Base-by-base conservation (phyloP, 2,888 invertebrate genomes). In the Cerastis leucographa region DNA sequence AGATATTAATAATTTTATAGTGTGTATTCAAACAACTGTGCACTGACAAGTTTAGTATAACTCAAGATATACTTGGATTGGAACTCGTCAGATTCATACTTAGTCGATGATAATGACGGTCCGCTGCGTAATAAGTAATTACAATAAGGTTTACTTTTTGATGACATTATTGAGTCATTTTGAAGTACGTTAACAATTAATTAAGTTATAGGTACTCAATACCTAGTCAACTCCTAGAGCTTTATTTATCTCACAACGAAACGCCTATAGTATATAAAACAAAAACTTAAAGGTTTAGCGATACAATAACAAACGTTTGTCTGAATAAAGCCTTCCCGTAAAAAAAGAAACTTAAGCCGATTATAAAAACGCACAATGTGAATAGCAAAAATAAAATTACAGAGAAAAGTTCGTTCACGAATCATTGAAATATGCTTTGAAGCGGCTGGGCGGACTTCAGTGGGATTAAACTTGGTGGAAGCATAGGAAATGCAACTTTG, bases 401-500 rank as follows among this genome's bases (percentile, higher is more conserved):
- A 35, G 4, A 12, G 40, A 14, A 40, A 62, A 49, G 64, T 25
- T 69, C 25, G 56, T 44, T 74, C 40, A 56, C 68, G 49, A 79
- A 56, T 68, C 22, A 59, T 51, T 74, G 80, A 59, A 49, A 59
- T 44, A n/a, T 65, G 11, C 44, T 74, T 69, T 66, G 35, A 49
- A 80, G 44, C 35, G 17, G 29, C 11, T 56, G 40, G 71, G 14
- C 54, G 62, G 56, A 35, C 59, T 61, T 42, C 14, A 65, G 51
- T 14, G 67, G 46, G 42, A 71, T 68, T 70, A 66, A 66, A 80
- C 14, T 61, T 69, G 42, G 11, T 65, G 8, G 29, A 42, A 71
- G 35, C 68, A 71, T 14, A 56, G 61, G 54, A 74, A 71, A 61
- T 74, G 46, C 51, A 66, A 71, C 59, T 83, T 73, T 64, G 54